phyloP scores from a whole-genome alignment of 2,797 vertebrate genomes.

The Odontamblyopus lacepedii region DNA sequence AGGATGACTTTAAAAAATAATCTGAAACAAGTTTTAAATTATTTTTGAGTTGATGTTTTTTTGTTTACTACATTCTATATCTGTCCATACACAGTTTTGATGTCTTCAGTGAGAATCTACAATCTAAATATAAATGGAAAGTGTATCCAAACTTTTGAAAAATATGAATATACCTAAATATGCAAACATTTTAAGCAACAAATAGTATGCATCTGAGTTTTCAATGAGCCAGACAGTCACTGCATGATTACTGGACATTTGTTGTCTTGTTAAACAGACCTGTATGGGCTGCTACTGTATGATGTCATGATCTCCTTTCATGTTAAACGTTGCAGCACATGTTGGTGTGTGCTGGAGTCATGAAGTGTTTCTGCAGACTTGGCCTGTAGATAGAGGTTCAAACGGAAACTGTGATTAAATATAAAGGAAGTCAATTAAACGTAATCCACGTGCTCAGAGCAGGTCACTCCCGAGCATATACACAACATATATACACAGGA shows the following conservation, averaged over 20 bases:
- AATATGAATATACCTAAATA: not conserved
- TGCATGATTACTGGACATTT: not conserved
- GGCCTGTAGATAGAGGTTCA: conserved; percentile 35
- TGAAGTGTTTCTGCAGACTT: conserved; percentile 40
- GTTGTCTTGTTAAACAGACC: not conserved
- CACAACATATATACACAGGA: conserved; percentile 45
- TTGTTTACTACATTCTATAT: too few species aligned
- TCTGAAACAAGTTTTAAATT: too few species aligned
- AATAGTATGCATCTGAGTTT: not conserved
- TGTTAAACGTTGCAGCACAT: conserved; percentile 12
- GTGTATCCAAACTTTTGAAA: too few species aligned
- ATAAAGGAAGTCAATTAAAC: conserved; percentile 29
- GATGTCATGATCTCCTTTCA: conserved; percentile 24
- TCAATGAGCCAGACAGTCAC: not conserved
- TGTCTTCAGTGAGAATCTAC: too few species aligned
- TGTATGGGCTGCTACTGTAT: not conserved
- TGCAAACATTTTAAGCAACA: not conserved
- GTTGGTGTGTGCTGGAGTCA: conserved; percentile 37
- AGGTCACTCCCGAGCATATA: conserved; percentile 9
- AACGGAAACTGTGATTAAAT: conserved; percentile 43
- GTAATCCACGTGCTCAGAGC: conserved; percentile 15
- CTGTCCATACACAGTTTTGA: too few species aligned
- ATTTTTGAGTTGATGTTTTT: too few species aligned
- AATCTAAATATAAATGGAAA: too few species aligned
- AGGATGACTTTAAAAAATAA: too few species aligned